These are phyloP conservation scores for Tinea semifulvella DNA, from an alignment of 2,888 invertebrate species.

Conservation along the genomic window DNA sequence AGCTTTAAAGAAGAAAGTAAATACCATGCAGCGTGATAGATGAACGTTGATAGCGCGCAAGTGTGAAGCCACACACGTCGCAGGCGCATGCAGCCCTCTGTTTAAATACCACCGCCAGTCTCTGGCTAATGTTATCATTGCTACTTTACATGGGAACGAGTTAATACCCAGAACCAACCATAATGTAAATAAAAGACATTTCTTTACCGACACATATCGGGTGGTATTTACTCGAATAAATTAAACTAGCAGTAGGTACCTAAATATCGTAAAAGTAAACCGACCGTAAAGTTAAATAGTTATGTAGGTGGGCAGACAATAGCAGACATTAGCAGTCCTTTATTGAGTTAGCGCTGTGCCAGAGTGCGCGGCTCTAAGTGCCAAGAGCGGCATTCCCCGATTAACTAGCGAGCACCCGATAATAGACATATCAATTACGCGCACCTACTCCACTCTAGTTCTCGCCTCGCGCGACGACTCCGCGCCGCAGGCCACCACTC, in stretches of 20 bases:
- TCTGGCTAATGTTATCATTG: conserved; percentile 12
- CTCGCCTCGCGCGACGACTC: conserved; percentile 10
- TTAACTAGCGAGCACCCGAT: conserved; percentile 18
- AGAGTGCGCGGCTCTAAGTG: conserved; percentile 10
- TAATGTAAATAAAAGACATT: conserved; percentile 1
- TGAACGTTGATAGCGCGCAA: neutral
- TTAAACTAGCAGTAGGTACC: neutral
- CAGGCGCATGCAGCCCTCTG: conserved; percentile 17
- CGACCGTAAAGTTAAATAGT: too few relatives aligned
- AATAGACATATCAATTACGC: conserved; percentile 22
- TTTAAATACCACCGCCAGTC: conserved; percentile 19
- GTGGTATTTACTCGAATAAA: neutral
- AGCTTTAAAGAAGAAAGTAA: neutral
- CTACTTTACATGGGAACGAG: conserved; percentile 15
- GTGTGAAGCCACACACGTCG: conserved; percentile 21
- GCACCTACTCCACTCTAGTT: conserved; percentile 13
- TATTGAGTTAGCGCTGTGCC: conserved; percentile 8
- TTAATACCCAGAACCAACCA: conserved; percentile 4
- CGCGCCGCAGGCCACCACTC: conserved; percentile 2
- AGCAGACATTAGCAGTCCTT: conserved; percentile 6
- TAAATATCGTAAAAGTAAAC: neutral
- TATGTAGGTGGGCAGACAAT: neutral
- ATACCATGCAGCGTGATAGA: neutral
- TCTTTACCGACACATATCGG: neutral
- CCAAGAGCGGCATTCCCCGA: conserved; percentile 16